Evolutionary conservation across 2,113 vertebrate species (phyloP).

Genomic region (Ancistrus triradiatus): DNA sequence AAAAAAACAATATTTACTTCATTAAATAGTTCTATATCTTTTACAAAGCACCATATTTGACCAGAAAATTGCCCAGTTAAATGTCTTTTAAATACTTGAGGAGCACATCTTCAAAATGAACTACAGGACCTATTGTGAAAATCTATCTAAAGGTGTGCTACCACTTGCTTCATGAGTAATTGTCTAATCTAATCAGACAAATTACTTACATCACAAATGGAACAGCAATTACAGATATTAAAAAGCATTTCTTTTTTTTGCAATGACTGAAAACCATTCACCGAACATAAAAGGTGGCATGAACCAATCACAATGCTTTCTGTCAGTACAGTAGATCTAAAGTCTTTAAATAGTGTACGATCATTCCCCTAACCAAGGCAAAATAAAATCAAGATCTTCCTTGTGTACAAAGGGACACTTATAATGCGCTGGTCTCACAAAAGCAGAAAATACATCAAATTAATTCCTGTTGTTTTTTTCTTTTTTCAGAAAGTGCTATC

Average conservation of each 20-base stretch:
- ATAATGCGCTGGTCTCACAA: conserved; percentile 22
- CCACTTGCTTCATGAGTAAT: conserved; percentile 18
- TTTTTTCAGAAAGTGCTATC: conserved; percentile 23
- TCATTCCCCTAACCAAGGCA: conserved; percentile 16
- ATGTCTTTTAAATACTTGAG: conserved; percentile 46
- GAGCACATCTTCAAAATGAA: conserved; percentile 29
- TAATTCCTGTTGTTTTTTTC: conserved; percentile 1
- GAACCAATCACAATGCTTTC: not conserved
- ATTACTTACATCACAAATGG: conserved; percentile 30
- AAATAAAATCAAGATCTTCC: conserved; percentile 11
- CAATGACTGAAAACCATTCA: conserved; percentile 24
- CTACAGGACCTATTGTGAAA: conserved; percentile 23
- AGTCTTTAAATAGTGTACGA: conserved; percentile 24
- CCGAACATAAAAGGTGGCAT: conserved; percentile 11
- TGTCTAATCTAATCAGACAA: conserved; percentile 35
- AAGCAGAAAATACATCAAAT: conserved; percentile 31
- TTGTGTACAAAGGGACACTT: conserved; percentile 19
- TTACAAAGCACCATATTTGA: conserved; percentile 49
- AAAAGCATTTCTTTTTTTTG: conserved; percentile 20
- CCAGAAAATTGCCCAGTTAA: conserved; percentile 38
- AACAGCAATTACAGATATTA: conserved; percentile 31
- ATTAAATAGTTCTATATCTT: conserved; percentile 46
- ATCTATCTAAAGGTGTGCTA: conserved; percentile 24
- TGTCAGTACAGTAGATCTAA: conserved; percentile 14
- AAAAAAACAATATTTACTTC: conserved; percentile 30